phyloP scores from a whole-genome alignment of 1,140 invertebrate genomes.

The Proales similis region DNA sequence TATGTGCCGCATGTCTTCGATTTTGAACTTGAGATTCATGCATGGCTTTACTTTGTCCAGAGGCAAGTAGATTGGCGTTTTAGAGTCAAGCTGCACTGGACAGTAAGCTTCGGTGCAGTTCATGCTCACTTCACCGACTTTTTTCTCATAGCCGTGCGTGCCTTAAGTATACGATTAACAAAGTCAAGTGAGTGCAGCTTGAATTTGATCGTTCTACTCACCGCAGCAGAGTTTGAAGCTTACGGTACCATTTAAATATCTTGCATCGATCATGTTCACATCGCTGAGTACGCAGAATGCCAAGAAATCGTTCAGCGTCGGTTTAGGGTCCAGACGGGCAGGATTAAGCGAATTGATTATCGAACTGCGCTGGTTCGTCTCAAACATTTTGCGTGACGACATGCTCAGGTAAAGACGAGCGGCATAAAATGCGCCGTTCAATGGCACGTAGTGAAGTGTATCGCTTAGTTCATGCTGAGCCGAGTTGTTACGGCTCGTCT shows the following conservation, averaged over 20 bases:
- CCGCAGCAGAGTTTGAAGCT: constrained; percentile 1
- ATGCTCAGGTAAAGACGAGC: neutral
- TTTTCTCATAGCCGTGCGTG: neutral
- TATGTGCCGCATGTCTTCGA: constrained; percentile 24
- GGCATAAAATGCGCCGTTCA: neutral
- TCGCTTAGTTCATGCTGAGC: neutral
- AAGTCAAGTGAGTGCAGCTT: neutral
- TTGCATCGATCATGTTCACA: constrained; percentile 6
- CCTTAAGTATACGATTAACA: neutral
- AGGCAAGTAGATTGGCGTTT: constrained; percentile 10
- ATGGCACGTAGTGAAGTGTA: neutral
- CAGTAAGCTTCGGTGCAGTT: neutral
- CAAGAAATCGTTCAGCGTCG: neutral
- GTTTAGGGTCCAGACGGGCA: neutral
- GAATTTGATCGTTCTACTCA: neutral
- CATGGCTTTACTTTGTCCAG: constrained; percentile 11
- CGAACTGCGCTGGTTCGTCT: too few species aligned
- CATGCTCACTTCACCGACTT: too few species aligned
- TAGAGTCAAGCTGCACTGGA: constrained; percentile 8
- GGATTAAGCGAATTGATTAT: neutral
- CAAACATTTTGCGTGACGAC: neutral
- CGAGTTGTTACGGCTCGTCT: too few species aligned
- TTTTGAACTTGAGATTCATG: neutral
- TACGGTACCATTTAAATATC: neutral
- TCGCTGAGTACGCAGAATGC: constrained; percentile 1